Evolutionary conservation across 2,113 vertebrate genomes (phyloP), one percentile per base, ranked within the genome.

Genomic region (Gymnarchus niloticus): DNA sequence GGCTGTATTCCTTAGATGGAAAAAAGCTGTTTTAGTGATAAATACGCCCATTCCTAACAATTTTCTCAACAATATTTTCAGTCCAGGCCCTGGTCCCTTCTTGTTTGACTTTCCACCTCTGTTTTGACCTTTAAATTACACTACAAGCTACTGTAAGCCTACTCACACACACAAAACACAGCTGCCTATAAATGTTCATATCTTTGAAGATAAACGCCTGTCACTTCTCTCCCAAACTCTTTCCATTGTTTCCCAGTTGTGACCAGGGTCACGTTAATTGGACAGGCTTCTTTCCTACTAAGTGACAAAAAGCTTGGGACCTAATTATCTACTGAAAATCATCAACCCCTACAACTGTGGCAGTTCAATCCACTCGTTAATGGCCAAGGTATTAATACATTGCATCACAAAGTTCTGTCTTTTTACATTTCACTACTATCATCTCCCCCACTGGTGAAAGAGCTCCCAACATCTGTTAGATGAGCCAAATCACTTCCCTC

Each of bases 401-500:
- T n/a, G 19, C n/a, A 78, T 19, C 19, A 21, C 76, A 48, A 37
- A n/a, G 76, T 3, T 0, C 41, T 73, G 23, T 21, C 44, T 48
- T 78, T 78, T 7, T 41, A 46, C 14, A 78, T 6, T 41, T 78
- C 76, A 78, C 76, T 78, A 37, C 76, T 48, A 78, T 41, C 17
- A 78, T 78, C 44, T n/a, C 76, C 76, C 44, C 76, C 76, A 78
- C 76, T 48, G 41, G 37, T 44, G 41, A 78, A 78, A 12, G 41
- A 78, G 76, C 76, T 48, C 76, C 76, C 65, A 73, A 73, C 65
- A 73, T 73, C 65, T 41, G 65, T 73, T 33, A 73, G 65, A 73
- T 73, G 12, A 28, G 65, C 28, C 14, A 73, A 73, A 73, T 73
- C 65, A 37, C 65, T 41, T 73, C 65, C 33, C 65, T 73, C 65